Base-by-base conservation (phyloP, 2,888 invertebrate species). In the Disparrhopalites patrizii region DNA sequence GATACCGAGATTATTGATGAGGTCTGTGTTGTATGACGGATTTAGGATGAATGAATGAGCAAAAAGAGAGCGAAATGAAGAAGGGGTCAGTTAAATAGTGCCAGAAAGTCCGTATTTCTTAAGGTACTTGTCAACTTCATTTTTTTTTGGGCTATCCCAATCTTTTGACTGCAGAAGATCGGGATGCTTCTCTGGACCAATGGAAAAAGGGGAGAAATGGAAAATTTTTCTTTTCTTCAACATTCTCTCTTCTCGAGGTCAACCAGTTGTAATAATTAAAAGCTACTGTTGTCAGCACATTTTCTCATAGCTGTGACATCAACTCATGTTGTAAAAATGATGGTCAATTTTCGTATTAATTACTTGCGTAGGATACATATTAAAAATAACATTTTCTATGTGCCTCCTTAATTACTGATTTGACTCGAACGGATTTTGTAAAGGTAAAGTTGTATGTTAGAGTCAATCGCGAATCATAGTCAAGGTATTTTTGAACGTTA, bases 11-110 rank as follows among this genome's bases (percentile, higher is more conserved):
- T 8, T 13, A 25, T n/a, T n/a, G n/a, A n/a, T n/a, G n/a, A 58
- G 38, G 15, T 58, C 43, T 30, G 43, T 7, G 36, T 52, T 50
- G 61, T 61, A 61, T 61, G 61, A 61, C 51, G 30, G 61, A 31
- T 18, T 10, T 33, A 52, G 20, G 7, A n/a, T 61, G 27, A 61
- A 31, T 61, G 61, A 30, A n/a, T 25, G 38, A 33, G 51, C 20
- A 27, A 20, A 3, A 3, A 23, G 38, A 15, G 27, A 30, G 1
- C 28, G 4, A 13, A 30, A 20, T 27, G 20, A 7, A 30, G 43
- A 58, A 55, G 33, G 15, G 20, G 25, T 28, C 10, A 28, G 2
- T 20, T n/a, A 31, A 30, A 28, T 43, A n/a, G 30, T 55, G 31
- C 20, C 4, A n/a, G 31, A 33, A 27, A 55, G 15, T 33, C 33